These are phyloP conservation scores for Tiaroga cobitis DNA, from an alignment of 2,797 vertebrate species.

Conservation along the genomic window DNA sequence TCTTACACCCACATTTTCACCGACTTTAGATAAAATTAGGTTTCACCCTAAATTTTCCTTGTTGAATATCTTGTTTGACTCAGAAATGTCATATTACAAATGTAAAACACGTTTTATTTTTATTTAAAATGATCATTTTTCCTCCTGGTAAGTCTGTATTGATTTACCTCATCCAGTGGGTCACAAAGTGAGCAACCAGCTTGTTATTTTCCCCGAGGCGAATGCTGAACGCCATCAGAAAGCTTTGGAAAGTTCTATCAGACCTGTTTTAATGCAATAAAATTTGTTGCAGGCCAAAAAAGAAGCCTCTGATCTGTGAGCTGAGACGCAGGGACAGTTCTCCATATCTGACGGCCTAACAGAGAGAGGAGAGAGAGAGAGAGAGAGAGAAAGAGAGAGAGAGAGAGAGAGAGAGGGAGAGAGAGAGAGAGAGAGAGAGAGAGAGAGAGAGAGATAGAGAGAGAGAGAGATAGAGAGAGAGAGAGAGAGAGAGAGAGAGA, in stretches of 20 bases:
- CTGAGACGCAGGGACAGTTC: conserved; percentile 68
- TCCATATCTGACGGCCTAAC: conserved; percentile 77
- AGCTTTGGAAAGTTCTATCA: conserved; percentile 67
- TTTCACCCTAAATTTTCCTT: neutral
- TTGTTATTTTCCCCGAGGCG: conserved; percentile 24
- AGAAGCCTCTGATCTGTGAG: conserved; percentile 77
- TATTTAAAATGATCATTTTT: neutral
- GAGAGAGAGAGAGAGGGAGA: too few species aligned
- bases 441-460: neutral
- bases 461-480: neutral
- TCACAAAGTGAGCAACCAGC: conserved; percentile 44
- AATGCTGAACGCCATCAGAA: conserved; percentile 69
- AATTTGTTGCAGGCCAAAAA: conserved; percentile 59
- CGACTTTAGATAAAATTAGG: neutral
- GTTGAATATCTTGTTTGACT: neutral
- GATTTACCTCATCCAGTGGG: conserved; percentile 28
- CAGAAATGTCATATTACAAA: neutral
- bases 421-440: neutral
- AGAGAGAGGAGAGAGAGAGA: conserved; percentile 65
- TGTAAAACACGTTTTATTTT: neutral
- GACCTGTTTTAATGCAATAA: conserved; percentile 66
- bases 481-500: neutral
- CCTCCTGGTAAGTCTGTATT: neutral
- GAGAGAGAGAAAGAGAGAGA: neutral
- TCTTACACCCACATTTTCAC: neutral